These are phyloP conservation scores for Drosophila hamatofila DNA, from an alignment of 2,888 invertebrate genomes.

Conservation along the genomic window DNA sequence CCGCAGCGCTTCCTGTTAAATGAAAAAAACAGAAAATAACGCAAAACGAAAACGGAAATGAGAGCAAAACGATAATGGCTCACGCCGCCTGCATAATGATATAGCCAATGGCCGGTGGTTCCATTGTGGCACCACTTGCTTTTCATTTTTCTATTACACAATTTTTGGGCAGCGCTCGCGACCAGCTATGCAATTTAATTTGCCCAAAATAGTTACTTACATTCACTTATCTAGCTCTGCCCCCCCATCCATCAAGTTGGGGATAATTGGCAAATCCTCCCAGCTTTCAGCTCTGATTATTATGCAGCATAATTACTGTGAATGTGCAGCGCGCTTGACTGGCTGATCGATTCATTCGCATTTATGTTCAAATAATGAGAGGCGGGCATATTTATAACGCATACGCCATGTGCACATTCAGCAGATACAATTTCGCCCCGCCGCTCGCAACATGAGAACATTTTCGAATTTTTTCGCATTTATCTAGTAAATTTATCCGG, in stretches of 20 bases:
- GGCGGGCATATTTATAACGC: conserved; percentile 62
- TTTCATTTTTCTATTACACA: conserved; percentile 58
- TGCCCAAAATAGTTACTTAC: conserved; percentile 46
- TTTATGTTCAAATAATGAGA: conserved; percentile 70
- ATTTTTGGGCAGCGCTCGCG: conserved; percentile 24
- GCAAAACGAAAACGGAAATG: conserved; percentile 64
- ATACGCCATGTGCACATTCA: conserved; percentile 67
- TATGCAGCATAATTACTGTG: conserved; percentile 37
- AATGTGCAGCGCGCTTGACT: conserved; percentile 24
- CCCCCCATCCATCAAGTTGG: conserved; percentile 30
- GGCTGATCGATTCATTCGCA: conserved; percentile 66
- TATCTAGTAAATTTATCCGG: conserved; percentile 57
- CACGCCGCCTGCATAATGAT: conserved; percentile 71
- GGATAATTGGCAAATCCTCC: conserved; percentile 56
- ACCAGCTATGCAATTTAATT: conserved; percentile 56
- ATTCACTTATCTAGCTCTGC: conserved; percentile 14
- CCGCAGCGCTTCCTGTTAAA: conserved; percentile 22
- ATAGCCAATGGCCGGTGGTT: conserved; percentile 31
- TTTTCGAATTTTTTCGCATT: conserved; percentile 57
- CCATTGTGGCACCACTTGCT: conserved; percentile 30
- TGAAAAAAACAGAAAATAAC: conserved; percentile 8
- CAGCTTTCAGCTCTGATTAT: conserved; percentile 21
- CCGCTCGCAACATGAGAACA: conserved; percentile 36
- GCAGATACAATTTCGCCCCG: conserved; percentile 10
- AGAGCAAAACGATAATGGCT: conserved; percentile 69